A percentile compares a stretch with the other conserved stretches of the same genome.
Conservation (phyloP, 2,797 vertebrate species). For the Enteromius trimaculatus region DNA sequence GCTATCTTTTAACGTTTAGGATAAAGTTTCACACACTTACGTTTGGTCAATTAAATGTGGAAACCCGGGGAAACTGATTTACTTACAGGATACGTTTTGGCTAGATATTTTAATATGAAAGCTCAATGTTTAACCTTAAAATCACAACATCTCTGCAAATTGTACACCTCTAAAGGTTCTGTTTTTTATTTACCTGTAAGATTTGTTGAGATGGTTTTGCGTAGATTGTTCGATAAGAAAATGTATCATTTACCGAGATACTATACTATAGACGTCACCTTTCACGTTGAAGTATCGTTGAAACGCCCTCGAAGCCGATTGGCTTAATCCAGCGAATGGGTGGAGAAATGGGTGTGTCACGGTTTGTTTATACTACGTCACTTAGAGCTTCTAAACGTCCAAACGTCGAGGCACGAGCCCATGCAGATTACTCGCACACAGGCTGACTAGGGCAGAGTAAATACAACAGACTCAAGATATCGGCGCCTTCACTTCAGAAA, state of each 20-base stretch:
- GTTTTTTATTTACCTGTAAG: neutral
- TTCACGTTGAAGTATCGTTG: neutral
- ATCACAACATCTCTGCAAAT: too few relatives aligned
- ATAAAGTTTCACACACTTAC: neutral
- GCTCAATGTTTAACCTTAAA: neutral
- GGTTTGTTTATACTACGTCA: constrained; percentile 40
- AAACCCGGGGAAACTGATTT: neutral
- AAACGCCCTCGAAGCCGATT: neutral
- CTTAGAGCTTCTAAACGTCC: neutral
- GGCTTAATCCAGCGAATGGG: neutral
- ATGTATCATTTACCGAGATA: neutral
- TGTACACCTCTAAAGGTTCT: neutral
- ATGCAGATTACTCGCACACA: neutral
- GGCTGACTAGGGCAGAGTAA: neutral
- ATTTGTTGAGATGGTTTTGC: neutral
- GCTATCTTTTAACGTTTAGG: neutral
- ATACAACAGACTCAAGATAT: neutral
- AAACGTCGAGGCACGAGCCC: neutral
- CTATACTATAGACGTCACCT: neutral
- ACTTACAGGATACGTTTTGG: neutral
- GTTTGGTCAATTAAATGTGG: neutral
- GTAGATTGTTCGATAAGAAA: neutral
- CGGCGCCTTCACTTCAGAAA: neutral
- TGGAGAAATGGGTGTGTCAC: neutral
- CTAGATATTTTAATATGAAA: neutral